phyloP scores from a whole-genome alignment of 2,113 vertebrate species.

The Gobiocypris rarus region DNA sequence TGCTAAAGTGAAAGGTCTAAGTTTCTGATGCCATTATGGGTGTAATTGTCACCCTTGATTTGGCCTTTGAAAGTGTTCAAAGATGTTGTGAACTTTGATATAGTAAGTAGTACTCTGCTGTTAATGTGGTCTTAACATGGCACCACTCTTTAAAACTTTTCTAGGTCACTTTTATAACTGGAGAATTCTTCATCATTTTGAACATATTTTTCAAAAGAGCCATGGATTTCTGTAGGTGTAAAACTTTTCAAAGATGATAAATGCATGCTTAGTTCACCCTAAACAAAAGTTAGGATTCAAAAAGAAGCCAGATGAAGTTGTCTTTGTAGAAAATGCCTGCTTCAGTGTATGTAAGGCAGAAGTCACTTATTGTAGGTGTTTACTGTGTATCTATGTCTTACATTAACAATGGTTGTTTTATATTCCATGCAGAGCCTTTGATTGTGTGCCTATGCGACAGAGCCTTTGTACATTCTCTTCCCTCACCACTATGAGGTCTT shows the following conservation, averaged over 20 bases:
- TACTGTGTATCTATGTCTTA: not conserved
- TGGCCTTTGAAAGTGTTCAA: not conserved
- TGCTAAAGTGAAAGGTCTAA: not conserved
- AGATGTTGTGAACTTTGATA: not conserved
- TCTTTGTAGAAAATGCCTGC: not conserved
- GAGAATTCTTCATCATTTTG: not conserved
- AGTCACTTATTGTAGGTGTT: not conserved
- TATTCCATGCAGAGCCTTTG: not conserved
- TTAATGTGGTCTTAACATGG: not conserved
- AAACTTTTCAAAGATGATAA: not conserved
- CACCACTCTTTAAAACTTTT: not conserved
- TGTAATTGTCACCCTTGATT: not conserved
- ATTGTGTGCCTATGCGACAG: not conserved
- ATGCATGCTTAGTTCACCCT: not conserved
- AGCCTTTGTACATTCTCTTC: slow-evolving; percentile 3
- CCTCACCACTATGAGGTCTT: not conserved
- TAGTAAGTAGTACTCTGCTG: not conserved
- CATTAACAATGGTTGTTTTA: not conserved
- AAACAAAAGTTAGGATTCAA: not conserved
- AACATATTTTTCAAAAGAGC: not conserved
- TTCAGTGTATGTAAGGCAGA: not conserved
- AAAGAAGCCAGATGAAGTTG: not conserved
- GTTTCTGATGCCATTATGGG: not conserved
- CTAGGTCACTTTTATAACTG: not conserved
- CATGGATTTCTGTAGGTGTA: not conserved